Conservation (phyloP, 2,888 invertebrate genomes). For the Chrysotoxum bicinctum region DNA sequence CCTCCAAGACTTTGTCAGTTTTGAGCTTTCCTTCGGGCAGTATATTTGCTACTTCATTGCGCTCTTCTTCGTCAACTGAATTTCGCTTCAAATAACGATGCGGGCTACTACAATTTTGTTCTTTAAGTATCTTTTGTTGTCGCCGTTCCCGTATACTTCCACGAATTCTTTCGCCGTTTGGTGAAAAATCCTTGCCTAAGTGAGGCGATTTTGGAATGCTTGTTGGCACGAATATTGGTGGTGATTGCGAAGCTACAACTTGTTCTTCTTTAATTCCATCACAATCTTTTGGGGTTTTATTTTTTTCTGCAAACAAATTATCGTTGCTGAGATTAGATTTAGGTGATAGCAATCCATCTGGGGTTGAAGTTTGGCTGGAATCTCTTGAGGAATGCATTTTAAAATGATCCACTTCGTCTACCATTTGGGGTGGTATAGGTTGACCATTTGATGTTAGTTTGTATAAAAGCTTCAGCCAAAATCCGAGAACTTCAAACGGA, state of each 20-base stretch:
- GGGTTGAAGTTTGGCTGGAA: slow-evolving; percentile 79
- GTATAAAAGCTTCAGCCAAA: slow-evolving; percentile 92
- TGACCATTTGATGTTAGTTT: slow-evolving; percentile 87
- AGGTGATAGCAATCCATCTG: slow-evolving; percentile 80
- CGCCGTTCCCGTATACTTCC: slow-evolving; percentile 81
- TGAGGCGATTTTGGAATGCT: slow-evolving; percentile 81
- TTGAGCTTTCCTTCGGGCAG: slow-evolving; percentile 44
- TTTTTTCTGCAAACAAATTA: slow-evolving; percentile 76
- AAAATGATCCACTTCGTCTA: slow-evolving; percentile 90
- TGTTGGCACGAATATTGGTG: slow-evolving; percentile 73
- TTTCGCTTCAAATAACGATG: slow-evolving; percentile 69
- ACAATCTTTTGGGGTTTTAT: slow-evolving; percentile 39
- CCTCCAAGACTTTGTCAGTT: slow-evolving; percentile 78
- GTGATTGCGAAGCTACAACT: slow-evolving; percentile 3
- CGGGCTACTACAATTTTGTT: slow-evolving; percentile 26
- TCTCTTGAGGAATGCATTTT: slow-evolving; percentile 81
- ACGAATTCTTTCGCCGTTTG: slow-evolving; percentile 80
- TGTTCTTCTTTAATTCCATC: slow-evolving; percentile 26
- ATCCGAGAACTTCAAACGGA: slow-evolving; percentile 93
- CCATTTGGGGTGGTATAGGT: slow-evolving; percentile 85
- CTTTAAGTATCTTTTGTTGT: slow-evolving; percentile 74
- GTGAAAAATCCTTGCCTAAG: slow-evolving; percentile 81
- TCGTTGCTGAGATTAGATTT: slow-evolving; percentile 80
- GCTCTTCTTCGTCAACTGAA: slow-evolving; percentile 42
- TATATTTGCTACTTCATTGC: not conserved